Percentiles rank a stretch among this genome's conserved stretches.
phyloP scores from a whole-genome alignment of 2,797 vertebrate genomes.

The Hemibagrus guttatus region DNA sequence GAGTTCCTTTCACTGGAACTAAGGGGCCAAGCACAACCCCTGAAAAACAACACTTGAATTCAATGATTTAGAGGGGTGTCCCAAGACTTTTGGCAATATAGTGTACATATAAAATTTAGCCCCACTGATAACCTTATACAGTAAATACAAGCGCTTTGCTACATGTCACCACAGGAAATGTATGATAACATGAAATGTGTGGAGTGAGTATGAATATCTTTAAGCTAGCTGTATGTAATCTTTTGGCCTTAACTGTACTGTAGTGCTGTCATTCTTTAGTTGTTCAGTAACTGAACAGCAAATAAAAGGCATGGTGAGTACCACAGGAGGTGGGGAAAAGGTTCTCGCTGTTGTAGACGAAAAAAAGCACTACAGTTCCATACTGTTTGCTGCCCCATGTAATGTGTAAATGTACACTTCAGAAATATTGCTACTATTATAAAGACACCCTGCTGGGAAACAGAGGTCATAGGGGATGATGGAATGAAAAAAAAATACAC shows the following conservation, averaged over 20 bases:
- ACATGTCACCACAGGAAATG: background rate
- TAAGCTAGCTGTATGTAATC: background rate
- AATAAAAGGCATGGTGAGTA: background rate
- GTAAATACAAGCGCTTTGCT: background rate
- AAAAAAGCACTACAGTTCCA: background rate
- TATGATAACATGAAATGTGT: background rate
- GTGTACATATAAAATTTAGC: background rate
- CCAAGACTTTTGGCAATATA: too few relatives aligned
- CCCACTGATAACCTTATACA: background rate
- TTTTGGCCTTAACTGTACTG: background rate
- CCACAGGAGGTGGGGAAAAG: background rate
- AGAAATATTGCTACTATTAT: background rate
- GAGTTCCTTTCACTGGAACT: too few relatives aligned
- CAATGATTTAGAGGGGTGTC: too few relatives aligned
- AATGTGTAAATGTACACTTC: background rate
- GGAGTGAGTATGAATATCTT: too few relatives aligned
- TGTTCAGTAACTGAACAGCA: conserved; percentile 5
- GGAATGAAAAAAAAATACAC: background rate
- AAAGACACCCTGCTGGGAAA: background rate
- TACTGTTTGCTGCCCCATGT: background rate
- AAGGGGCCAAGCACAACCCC: too few relatives aligned
- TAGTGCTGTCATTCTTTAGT: background rate
- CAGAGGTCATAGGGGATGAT: background rate
- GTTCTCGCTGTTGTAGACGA: background rate
- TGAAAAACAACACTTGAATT: too few relatives aligned